A percentile compares a stretch with the other conserved stretches of the same genome.
Conservation (phyloP, 2,797 vertebrate species). For the Dendrocincla tyrannina region DNA sequence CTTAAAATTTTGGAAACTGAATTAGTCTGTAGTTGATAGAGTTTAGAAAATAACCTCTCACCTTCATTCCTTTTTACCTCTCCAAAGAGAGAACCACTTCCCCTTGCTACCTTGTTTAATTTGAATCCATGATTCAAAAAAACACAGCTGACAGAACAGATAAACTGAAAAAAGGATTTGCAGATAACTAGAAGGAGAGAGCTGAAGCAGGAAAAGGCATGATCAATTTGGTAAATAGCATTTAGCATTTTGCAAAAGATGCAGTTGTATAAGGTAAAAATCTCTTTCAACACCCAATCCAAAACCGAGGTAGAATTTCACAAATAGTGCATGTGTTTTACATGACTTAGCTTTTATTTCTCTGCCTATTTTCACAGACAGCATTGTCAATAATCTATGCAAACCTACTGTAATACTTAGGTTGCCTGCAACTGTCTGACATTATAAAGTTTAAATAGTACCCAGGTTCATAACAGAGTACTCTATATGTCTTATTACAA, state of each 20-base stretch:
- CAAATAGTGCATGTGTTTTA: background rate
- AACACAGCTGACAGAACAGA: background rate
- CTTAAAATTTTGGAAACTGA: background rate
- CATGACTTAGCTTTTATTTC: background rate
- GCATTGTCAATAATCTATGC: background rate
- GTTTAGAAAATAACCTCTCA: background rate
- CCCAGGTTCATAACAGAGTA: background rate
- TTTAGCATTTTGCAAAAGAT: background rate
- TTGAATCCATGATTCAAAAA: background rate
- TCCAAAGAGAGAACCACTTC: background rate
- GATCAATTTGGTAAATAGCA: background rate
- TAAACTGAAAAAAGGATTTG: background rate
- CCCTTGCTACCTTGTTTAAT: background rate
- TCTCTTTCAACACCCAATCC: background rate
- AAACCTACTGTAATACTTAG: background rate
- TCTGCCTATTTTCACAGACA: background rate
- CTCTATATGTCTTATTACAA: conserved; percentile 18
- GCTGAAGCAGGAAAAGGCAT: background rate
- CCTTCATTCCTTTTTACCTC: background rate
- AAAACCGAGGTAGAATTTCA: background rate
- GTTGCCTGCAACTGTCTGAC: background rate
- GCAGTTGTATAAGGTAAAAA: background rate
- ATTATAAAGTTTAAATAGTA: conserved; percentile 24
- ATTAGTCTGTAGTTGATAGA: background rate
- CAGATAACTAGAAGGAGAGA: background rate